Evolutionary conservation across 2,113 vertebrate genomes (phyloP), one percentile per base, ranked within the genome.

Genomic region (Chaetodon auriga): DNA sequence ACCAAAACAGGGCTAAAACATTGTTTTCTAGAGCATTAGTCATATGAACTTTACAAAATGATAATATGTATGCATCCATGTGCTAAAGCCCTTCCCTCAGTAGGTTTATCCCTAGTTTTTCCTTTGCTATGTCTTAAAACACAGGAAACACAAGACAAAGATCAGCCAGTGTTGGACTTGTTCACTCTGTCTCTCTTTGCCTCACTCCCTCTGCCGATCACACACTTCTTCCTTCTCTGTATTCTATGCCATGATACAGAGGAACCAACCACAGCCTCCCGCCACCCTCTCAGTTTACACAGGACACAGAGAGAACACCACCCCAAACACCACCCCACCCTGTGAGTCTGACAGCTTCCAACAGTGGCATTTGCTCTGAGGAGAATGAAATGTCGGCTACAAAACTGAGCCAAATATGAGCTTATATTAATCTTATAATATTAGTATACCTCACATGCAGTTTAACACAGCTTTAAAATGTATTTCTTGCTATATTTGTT

Each of bases 331-430:
- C 5, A 35, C 46, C 25, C 1, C 14, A 36, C 30, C 48, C 66
- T 38, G 48, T 30, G 65, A 49, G 65, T 51, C 8, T 53, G 66
- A 68, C 25, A 21, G 46, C 65, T 35, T 49, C 23, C 15, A 68
- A 15, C 9, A 15, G 15, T 53, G 66, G 19, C 19, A 5, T 25
- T 4, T 30, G 30, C 30, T 30, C 30, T 3, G 30, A 30, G 30
- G 2, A 30, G 6, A 68, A 1, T 35, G 18, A 36, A 16, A 51
- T 18, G 64, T 25, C 43, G 36, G 46, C 45, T 18, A 2, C 15
- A 64, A 68, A 49, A 9, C 45, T 66, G 43, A 68, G 68, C 57
- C 68, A 79, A 46, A 36, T 45, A 53, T 79, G 77, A 79, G 57
- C 12, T 62, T 58, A 79, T 60, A 35, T 54, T 25, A 51, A 62